phyloP scores from a whole-genome alignment of 2,888 invertebrate species.

The Andrena dorsata region DNA sequence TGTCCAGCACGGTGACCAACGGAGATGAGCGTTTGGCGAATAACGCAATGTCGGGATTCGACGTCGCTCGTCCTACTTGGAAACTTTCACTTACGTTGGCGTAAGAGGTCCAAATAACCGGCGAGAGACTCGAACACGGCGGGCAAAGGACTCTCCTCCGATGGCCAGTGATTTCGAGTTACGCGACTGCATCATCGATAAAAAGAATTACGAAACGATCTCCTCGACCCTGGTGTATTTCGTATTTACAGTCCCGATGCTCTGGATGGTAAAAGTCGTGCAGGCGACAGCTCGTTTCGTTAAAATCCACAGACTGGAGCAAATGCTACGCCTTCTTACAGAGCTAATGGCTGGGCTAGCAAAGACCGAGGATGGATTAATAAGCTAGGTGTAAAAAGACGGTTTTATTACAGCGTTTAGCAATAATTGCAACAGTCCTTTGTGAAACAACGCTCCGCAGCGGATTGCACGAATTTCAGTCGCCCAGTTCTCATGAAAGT shows the following conservation, averaged over 20 bases:
- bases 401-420: constrained; percentile 39
- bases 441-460: constrained; percentile 52
- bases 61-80: constrained; percentile 83
- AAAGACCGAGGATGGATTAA: background rate
- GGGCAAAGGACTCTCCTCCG: constrained; percentile 45
- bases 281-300: background rate
- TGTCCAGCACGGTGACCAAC: constrained; percentile 54
- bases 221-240: background rate
- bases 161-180: constrained; percentile 41
- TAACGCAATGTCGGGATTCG: constrained; percentile 75
- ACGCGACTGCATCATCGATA: too few species aligned
- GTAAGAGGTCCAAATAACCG: constrained; percentile 81
- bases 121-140: constrained; percentile 60
- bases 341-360: constrained; percentile 3
- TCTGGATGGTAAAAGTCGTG: background rate
- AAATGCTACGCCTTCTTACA: background rate
- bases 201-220: background rate
- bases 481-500: constrained; percentile 71
- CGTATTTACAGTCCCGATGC: background rate
- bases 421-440: constrained; percentile 68
- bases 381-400: constrained; percentile 25
- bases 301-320: background rate
- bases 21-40: constrained; percentile 81
- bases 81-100: constrained; percentile 84
- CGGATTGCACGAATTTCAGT: constrained; percentile 65